These are phyloP conservation scores for Chlamydotis undulata DNA, from an alignment of 2,113 vertebrate species.

Conservation along the genomic window DNA sequence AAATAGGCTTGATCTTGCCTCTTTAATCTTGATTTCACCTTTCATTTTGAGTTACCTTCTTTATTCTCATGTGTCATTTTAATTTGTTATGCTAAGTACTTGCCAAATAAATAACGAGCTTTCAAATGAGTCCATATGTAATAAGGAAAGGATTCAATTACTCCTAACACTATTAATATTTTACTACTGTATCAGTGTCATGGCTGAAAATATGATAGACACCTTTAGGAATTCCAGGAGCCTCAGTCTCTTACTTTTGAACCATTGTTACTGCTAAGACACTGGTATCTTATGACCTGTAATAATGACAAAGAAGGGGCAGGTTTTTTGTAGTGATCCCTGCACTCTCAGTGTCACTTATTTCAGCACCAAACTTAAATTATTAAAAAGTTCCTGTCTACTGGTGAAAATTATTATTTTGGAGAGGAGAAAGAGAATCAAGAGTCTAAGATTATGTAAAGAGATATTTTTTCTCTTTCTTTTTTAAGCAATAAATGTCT, in stretches of 20 bases:
- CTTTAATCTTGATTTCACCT: conserved; percentile 44
- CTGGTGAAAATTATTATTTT: not conserved
- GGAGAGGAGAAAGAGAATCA: not conserved
- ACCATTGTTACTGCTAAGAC: not conserved
- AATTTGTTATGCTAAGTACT: conserved; percentile 54
- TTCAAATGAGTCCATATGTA: conserved; percentile 21
- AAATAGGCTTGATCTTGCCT: not conserved
- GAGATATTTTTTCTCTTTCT: fast-evolving
- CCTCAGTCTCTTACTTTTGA: not conserved
- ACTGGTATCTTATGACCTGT: not conserved
- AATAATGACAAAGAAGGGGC: not conserved
- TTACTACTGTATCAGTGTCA: not conserved
- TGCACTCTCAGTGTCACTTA: not conserved
- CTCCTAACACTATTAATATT: conserved; percentile 47
- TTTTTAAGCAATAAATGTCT: not conserved
- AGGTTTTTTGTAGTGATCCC: not conserved
- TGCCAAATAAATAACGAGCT: conserved; percentile 59
- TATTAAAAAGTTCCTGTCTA: not conserved
- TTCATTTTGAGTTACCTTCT: conserved; percentile 24
- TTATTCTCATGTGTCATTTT: conserved; percentile 21
- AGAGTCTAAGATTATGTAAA: not conserved
- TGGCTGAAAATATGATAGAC: conserved; percentile 6
- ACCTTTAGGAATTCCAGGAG: not conserved
- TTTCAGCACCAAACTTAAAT: not conserved
- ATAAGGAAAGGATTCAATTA: conserved; percentile 47